These are phyloP conservation scores for Syngnathus floridae DNA, from an alignment of 2,113 vertebrate species.

Conservation along the genomic window DNA sequence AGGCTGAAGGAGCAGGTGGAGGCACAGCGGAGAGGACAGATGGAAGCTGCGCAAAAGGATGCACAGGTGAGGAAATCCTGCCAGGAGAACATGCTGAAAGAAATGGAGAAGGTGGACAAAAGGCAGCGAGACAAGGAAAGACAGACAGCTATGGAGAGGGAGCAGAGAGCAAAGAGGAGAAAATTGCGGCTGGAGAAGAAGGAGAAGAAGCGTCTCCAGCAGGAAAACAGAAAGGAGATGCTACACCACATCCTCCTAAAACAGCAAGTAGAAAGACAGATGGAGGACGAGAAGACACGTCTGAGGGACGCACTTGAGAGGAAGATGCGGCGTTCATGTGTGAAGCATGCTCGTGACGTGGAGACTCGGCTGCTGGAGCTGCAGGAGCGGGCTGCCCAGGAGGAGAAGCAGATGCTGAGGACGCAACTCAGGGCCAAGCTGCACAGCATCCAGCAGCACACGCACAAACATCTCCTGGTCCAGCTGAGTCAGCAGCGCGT, in stretches of 20 bases:
- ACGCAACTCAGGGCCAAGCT: slow-evolving; percentile 40
- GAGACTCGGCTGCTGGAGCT: slow-evolving; percentile 48
- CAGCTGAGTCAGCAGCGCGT: slow-evolving; percentile 54
- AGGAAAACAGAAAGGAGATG: slow-evolving; percentile 59
- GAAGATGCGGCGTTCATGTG: slow-evolving; percentile 39
- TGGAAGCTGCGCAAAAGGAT: slow-evolving; percentile 33
- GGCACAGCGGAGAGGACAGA: slow-evolving; percentile 29
- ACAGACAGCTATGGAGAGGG: slow-evolving; percentile 39
- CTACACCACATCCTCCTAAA: slow-evolving; percentile 67
- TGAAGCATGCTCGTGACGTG: slow-evolving; percentile 30
- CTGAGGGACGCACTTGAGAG: slow-evolving; percentile 56
- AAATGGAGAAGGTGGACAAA: slow-evolving; percentile 41
- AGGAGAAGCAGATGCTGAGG: slow-evolving; percentile 54
- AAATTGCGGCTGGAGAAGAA: slow-evolving; percentile 34
- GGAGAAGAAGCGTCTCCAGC: slow-evolving; percentile 46
- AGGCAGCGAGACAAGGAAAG: slow-evolving; percentile 40
- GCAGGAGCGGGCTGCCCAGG: slow-evolving; percentile 39
- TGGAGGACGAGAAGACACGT: slow-evolving; percentile 53
- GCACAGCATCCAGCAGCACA: slow-evolving; percentile 39
- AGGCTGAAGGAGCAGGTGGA: slow-evolving; percentile 53
- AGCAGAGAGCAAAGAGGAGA: slow-evolving; percentile 49
- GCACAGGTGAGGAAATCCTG: slow-evolving; percentile 40
- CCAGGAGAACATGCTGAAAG: slow-evolving; percentile 50
- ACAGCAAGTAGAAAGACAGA: slow-evolving; percentile 61
- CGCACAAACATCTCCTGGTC: slow-evolving; percentile 48